A percentile compares a stretch with the other conserved stretches of the same genome.
These are phyloP conservation scores for Synanceia verrucosa DNA, from an alignment of 2,797 vertebrate genomes.

Conservation along the genomic window DNA sequence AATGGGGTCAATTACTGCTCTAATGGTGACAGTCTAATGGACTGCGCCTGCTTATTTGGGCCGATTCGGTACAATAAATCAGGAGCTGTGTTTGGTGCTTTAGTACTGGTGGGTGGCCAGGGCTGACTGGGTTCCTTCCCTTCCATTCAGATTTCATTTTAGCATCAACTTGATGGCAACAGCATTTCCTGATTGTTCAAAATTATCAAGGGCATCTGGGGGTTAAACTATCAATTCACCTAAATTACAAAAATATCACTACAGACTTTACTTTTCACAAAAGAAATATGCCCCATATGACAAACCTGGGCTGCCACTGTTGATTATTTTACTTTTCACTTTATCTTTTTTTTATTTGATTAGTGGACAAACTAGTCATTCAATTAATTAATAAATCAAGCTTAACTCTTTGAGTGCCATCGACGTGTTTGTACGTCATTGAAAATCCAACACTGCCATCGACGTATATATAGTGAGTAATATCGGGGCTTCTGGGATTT, in stretches of 20 bases:
- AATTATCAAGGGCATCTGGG: not conserved
- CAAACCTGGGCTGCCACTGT: not conserved
- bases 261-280: not conserved
- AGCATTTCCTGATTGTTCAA: not conserved
- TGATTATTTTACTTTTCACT: too few relatives aligned
- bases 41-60: constrained; percentile 40
- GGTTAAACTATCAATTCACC: not conserved
- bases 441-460: too few relatives aligned
- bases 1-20: constrained; percentile 46
- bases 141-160: not conserved
- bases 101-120: constrained; percentile 32
- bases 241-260: not conserved
- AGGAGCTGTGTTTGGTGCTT: constrained; percentile 19
- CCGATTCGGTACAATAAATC: constrained; percentile 48
- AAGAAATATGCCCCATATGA: not conserved
- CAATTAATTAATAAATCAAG: too few relatives aligned
- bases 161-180: not conserved
- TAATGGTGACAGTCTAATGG: constrained; percentile 47
- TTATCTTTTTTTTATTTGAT: not conserved
- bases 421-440: too few relatives aligned
- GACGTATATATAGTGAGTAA: too few relatives aligned
- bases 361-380: too few relatives aligned
- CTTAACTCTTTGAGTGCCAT: too few relatives aligned
- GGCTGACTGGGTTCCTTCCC: constrained; percentile 9
- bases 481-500: too few relatives aligned